Evolutionary conservation across 2,888 invertebrate genomes (phyloP).

Genomic region (Tricholauxania praeusta): DNA sequence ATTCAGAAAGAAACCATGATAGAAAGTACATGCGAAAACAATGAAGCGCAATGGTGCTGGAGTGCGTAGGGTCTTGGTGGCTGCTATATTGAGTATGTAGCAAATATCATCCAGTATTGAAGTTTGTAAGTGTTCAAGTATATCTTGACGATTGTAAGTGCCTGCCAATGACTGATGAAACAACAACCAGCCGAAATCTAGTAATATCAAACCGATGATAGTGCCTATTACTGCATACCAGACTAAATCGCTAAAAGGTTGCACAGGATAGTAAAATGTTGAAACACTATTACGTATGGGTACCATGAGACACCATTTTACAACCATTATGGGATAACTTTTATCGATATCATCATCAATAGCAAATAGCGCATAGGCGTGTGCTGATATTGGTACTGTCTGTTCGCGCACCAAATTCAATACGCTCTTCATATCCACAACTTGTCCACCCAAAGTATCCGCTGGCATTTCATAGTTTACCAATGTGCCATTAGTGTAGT

Average conservation of each 20-base stretch:
- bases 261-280: slow-evolving; percentile 55
- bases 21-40: slow-evolving; percentile 50
- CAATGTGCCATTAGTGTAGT: slow-evolving; percentile 53
- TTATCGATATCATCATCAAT: slow-evolving; percentile 54
- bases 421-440: slow-evolving; percentile 56
- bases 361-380: slow-evolving; percentile 58
- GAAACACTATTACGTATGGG: slow-evolving; percentile 54
- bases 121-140: neutral
- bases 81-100: slow-evolving; percentile 53
- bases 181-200: slow-evolving; percentile 29
- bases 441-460: slow-evolving; percentile 46
- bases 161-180: neutral
- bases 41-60: slow-evolving; percentile 49
- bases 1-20: slow-evolving; percentile 55
- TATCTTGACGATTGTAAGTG: neutral
- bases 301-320: slow-evolving; percentile 59
- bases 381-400: slow-evolving; percentile 51
- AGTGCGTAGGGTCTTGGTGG: slow-evolving; percentile 42
- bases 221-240: slow-evolving; percentile 51
- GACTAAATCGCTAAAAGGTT: slow-evolving; percentile 52
- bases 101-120: slow-evolving; percentile 49
- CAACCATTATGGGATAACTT: slow-evolving; percentile 57
- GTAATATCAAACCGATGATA: slow-evolving; percentile 40
- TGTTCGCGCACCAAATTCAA: slow-evolving; percentile 53
- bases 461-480: slow-evolving; percentile 41